Conservation (phyloP, 2,113 vertebrate species). For the Promerops cafer region DNA sequence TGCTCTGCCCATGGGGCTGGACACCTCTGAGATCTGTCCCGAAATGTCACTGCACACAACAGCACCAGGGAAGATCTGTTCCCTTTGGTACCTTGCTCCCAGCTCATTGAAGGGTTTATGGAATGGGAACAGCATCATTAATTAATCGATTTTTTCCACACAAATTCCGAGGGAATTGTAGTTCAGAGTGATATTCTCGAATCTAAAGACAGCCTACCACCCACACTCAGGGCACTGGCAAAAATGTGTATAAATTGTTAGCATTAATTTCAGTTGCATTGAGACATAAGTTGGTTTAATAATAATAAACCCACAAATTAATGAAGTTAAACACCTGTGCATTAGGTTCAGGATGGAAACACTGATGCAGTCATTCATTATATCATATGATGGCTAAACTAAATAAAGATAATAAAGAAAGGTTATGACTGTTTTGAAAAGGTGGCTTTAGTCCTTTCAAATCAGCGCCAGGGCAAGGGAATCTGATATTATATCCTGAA, state of each 20-base stretch:
- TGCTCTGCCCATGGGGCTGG: neutral
- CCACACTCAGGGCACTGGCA: neutral
- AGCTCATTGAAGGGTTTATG: neutral
- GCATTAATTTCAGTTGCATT: neutral
- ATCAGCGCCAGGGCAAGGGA: neutral
- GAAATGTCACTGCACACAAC: neutral
- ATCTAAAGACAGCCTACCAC: neutral
- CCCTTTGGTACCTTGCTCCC: neutral
- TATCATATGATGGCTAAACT: neutral
- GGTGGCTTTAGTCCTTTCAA: slow-evolving; percentile 24
- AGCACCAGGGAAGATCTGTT: neutral
- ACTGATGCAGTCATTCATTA: neutral
- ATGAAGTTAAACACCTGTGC: neutral
- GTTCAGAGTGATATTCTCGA: neutral
- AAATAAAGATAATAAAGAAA: slow-evolving; percentile 8
- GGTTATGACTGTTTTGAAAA: slow-evolving; percentile 8
- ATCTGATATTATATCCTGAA: slow-evolving; percentile 50
- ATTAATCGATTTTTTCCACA: accelerated
- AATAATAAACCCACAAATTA: neutral
- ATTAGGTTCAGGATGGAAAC: neutral
- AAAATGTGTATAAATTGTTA: neutral
- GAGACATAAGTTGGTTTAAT: neutral
- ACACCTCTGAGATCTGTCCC: neutral
- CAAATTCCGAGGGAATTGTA: neutral
- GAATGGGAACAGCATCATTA: neutral